These are phyloP conservation scores for Alentia gelatinosa DNA, from an alignment of 2,888 invertebrate genomes.

Conservation along the genomic window DNA sequence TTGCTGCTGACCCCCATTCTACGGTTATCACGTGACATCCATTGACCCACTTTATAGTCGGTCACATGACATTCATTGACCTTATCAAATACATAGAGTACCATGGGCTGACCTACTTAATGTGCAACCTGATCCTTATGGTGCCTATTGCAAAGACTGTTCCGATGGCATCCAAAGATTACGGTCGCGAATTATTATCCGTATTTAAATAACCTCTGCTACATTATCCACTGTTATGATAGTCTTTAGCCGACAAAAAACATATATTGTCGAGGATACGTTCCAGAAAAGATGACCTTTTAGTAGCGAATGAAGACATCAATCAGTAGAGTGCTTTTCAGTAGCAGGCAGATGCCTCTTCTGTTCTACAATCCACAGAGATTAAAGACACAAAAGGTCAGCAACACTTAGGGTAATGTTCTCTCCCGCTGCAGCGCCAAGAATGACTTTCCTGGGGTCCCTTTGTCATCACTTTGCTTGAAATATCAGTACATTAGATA, in stretches of 20 bases:
- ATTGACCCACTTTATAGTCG: background rate
- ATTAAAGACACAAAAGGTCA: background rate
- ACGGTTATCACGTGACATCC: background rate
- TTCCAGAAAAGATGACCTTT: background rate
- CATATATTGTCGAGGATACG: no score
- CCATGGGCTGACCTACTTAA: slow-evolving; percentile 6
- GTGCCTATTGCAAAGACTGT: no score
- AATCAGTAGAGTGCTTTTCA: background rate
- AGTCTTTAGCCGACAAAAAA: no score
- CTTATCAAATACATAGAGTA: slow-evolving; percentile 3
- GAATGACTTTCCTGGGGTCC: background rate
- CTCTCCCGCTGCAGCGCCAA: background rate
- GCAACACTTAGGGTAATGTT: background rate
- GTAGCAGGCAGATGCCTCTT: background rate
- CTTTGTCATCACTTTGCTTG: background rate
- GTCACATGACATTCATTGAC: slow-evolving; percentile 11
- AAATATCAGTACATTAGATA: background rate
- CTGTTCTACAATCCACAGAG: background rate
- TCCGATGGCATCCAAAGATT: no score
- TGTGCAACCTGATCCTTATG: background rate
- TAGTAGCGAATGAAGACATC: background rate
- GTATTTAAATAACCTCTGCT: no score
- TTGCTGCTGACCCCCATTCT: background rate
- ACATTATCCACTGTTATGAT: no score
- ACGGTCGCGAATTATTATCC: no score